Evolutionary conservation across 2,797 vertebrate species (phyloP), one percentile per base, ranked within the genome.

Genomic region (Ptychobarbus kaznakovi): DNA sequence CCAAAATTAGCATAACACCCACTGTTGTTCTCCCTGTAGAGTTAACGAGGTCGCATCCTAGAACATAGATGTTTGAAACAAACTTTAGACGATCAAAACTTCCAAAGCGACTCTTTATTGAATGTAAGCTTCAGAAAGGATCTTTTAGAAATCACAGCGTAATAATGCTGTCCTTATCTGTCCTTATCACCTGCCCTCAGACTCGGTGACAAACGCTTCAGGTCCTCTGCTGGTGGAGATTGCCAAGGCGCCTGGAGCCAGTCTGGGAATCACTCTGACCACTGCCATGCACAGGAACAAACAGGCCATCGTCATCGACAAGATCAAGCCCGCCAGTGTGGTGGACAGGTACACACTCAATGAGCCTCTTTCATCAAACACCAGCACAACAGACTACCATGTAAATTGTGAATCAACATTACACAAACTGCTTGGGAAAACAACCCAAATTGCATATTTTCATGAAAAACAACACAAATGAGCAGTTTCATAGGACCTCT

Each of bases 211-310:
- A 2, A 97, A 96, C 8, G 96, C 96, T n/a, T 97, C 97, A 0
- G 98, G 98, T 28, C 98, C 98, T 1, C 92, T 99, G 75, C 89
- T 98, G 79, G 98, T 99, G 90, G 98, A 99, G 92, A 98, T 99
- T 53, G 95, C 95, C 69, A 99, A 98, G 91, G 94, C 95, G 0
- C 97, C 98, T 0, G 98, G 98, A 8, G 96, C 96, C 0, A 93
- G 95, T 0, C 93, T 99, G 88, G 98, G 98, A 9, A 97, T 99
- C 92, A 97, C 96, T 0, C 93, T 99, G 88, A 95, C 95, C 0
- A 94, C 96, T 0, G 92, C 96, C 87, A 94, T 80, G 18, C 96
- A 98, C 92, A 93, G 96, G 46, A 97, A 96, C 95, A 99, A 97
- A 89, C 96, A 97, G 42, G 96, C 97, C 87, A 97, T 99, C 61